Evolutionary conservation across 2,797 vertebrate species (phyloP).

Genomic region (Discoglossus pictus): DNA sequence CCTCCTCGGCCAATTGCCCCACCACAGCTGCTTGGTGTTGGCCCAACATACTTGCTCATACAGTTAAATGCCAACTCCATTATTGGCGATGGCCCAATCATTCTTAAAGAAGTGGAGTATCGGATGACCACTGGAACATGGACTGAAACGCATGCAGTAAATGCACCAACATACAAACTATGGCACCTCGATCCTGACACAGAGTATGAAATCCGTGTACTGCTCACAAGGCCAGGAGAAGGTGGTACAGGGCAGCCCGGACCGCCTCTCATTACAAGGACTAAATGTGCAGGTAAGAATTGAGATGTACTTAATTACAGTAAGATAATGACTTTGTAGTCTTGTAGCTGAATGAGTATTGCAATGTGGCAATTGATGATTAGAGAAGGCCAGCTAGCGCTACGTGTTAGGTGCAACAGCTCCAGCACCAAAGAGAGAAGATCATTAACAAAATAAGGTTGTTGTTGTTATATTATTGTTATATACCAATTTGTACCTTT

Average conservation of each 20-base stretch:
- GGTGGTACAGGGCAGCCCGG: conserved; percentile 92
- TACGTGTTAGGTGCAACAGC: too few relatives aligned
- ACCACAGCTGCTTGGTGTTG: conserved; percentile 90
- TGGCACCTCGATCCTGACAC: conserved; percentile 98
- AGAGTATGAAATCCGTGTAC: conserved; percentile 92
- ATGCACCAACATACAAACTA: conserved; percentile 92
- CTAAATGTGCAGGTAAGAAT: conserved; percentile 93
- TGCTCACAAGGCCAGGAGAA: conserved; percentile 92
- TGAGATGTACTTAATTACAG: not conserved
- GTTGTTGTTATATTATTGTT: too few relatives aligned
- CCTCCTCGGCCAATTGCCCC: conserved; percentile 94
- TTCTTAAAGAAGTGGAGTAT: conserved; percentile 96
- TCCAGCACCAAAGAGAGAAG: too few relatives aligned
- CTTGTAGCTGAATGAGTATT: too few relatives aligned
- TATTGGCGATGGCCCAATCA: conserved; percentile 95
- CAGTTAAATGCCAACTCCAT: conserved; percentile 98
- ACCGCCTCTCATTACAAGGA: conserved; percentile 90
- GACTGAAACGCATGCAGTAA: conserved; percentile 96
- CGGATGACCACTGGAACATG: conserved; percentile 94
- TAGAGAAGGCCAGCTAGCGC: too few relatives aligned
- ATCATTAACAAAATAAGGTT: too few relatives aligned
- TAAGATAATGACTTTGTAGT: too few relatives aligned
- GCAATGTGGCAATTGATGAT: too few relatives aligned
- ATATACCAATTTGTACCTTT: too few relatives aligned
- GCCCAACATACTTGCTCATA: conserved; percentile 93